Base-by-base conservation (phyloP, 1,140 invertebrate species). In the Calephelis virginiensis region DNA sequence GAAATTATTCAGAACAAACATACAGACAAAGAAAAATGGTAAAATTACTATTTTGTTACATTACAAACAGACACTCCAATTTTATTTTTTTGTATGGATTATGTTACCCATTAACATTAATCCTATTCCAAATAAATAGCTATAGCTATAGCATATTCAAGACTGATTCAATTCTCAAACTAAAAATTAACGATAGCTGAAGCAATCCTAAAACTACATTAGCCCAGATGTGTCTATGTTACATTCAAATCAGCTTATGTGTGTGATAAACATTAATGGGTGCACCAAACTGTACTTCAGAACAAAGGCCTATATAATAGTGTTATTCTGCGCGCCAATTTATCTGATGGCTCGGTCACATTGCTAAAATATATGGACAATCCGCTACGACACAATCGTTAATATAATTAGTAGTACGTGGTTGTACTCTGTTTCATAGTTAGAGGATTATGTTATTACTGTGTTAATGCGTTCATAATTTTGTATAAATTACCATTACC, bases 261-360 rank as follows among this genome's bases (percentile, higher is more conserved):
- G 53, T 64, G 66, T 74, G 75, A 81, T 81, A 80, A 80, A 75
- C 70, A 45, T 60, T 78, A 77, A 80, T 82, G 74, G 68, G 56
- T 69, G 67, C 66, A 68, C 67, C 72, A 72, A 73, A 75, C 74
- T 72, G 75, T 72, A 70, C 68, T 76, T 69, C 61, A 64, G 73
- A 81, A 86, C 83, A 86, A 86, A 82, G 80, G 83, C 78, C 78
- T 75, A 75, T 74, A 67, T 84, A 77, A 84, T 82, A 78, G 79
- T 80, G 75, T 80, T 78, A 80, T 80, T 82, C 78, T 75, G 69
- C 72, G 70, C 68, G 63, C 60, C 78, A 70, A 82, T 81, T 86
- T 85, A 86, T 86, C 82, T 80, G 81, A 85, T 86, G 70, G 66
- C 64, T 64, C 68, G 74, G 71, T 75, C 78, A 75, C 77, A 81